These are phyloP conservation scores for Albula goreensis DNA, from an alignment of 2,113 vertebrate genomes.

Conservation along the genomic window DNA sequence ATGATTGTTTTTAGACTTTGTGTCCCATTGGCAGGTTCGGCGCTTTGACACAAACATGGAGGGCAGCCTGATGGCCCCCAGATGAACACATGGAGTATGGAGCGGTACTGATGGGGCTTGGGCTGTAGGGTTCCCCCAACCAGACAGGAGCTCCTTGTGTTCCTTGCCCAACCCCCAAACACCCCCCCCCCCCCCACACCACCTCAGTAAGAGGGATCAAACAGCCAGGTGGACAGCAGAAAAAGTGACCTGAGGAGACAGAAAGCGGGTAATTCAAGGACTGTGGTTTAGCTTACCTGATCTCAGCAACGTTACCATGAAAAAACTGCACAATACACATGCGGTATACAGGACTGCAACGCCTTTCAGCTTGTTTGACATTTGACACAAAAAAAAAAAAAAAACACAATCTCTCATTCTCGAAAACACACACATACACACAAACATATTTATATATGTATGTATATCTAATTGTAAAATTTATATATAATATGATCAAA, in stretches of 20 bases:
- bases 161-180: slow-evolving; percentile 25
- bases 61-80: slow-evolving; percentile 23
- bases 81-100: background rate
- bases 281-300: slow-evolving; percentile 49
- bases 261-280: slow-evolving; percentile 49
- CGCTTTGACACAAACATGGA: slow-evolving; percentile 33
- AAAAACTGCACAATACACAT: background rate
- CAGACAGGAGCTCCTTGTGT: slow-evolving; percentile 50
- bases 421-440: background rate
- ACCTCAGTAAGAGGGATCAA: slow-evolving; percentile 9
- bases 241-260: slow-evolving; percentile 48
- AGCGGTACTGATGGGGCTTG: slow-evolving; percentile 21
- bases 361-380: background rate
- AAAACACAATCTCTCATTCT: background rate
- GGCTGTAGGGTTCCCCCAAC: slow-evolving; percentile 22
- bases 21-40: background rate
- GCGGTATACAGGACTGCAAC: background rate
- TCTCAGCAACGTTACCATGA: slow-evolving; percentile 11
- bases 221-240: slow-evolving; percentile 23
- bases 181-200: background rate
- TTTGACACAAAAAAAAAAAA: background rate
- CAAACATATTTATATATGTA: no score
- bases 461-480: no score
- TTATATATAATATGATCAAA: no score
- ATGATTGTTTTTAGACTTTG: background rate